Conservation (phyloP, 2,113 vertebrate species). For the Collichthys lucidus region DNA sequence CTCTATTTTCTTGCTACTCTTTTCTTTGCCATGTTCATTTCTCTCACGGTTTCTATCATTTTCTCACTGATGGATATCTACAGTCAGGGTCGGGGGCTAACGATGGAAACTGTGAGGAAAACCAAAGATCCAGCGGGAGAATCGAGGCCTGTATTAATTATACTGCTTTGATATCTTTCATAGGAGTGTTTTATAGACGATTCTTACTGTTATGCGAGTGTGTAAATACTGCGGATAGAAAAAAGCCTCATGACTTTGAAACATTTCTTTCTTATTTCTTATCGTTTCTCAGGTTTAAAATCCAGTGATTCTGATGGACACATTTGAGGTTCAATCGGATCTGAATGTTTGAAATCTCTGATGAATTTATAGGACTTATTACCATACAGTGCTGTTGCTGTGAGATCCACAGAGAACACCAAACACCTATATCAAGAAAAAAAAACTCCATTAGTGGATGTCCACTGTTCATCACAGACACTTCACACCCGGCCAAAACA, state of each 20-base stretch:
- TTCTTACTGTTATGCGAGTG: not conserved
- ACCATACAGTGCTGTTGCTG: not conserved
- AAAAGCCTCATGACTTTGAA: not conserved
- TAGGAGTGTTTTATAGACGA: not conserved
- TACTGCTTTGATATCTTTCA: not conserved
- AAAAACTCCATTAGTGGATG: not conserved
- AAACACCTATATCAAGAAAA: not conserved
- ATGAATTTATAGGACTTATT: not conserved
- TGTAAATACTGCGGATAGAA: not conserved
- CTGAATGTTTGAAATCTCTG: not conserved
- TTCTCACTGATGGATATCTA: slow-evolving; percentile 12
- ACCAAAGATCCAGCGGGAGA: not conserved
- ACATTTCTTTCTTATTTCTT: not conserved
- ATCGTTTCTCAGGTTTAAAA: not conserved
- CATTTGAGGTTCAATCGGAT: not conserved
- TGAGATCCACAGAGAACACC: not conserved
- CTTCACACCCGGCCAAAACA: slow-evolving; percentile 11
- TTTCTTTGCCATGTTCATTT: slow-evolving; percentile 7
- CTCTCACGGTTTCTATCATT: not conserved
- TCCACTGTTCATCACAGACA: slow-evolving; percentile 29
- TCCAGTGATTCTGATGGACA: not conserved
- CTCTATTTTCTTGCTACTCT: not conserved
- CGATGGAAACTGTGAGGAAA: slow-evolving; percentile 19
- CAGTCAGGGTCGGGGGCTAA: slow-evolving; percentile 3
- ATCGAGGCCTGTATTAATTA: not conserved